Evolutionary conservation across 2,797 vertebrate genomes (phyloP), one percentile per base, ranked within the genome.

Genomic region (Typhlichthys subterraneus): DNA sequence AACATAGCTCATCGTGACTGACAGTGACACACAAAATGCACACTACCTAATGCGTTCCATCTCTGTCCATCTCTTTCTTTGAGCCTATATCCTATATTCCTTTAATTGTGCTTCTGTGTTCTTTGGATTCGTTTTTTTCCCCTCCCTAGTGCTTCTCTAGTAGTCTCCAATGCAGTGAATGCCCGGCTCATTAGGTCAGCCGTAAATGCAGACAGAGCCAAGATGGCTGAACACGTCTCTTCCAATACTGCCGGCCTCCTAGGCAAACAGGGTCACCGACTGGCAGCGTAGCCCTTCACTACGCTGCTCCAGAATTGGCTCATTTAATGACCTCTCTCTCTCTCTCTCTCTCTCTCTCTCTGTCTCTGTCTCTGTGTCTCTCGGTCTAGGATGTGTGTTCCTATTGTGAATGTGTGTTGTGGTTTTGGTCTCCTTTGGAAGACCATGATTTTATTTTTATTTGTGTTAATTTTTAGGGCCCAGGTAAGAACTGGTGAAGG

Each of bases 111-210:
- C 15, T 45, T 13, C 12, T 46, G 33, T 70, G 53, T 19, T 48
- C 51, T 62, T 29, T 12, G 6, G 15, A 33, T 33, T 33, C 1
- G 2, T n/a, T 1, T 33, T 33, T 33, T 7, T 33, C 5, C 45
- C 57, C 12, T 31, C 46, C 64, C 45, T 12, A 9, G 33, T 50
- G 3, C 42, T 42, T 61, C 47, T 50, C 17, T 57, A 23, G 47
- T 69, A 13, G 48, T 46, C 42, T 76, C 63, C 48, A 33, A 7
- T 48, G 0, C 12, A 13, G 31, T 19, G 49, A 61, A 62, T 71
- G 65, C 51, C 47, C 38, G 69, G 47, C 68, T 79, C 62, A 63
- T 85, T 79, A 73, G 57, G 59, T 48, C 57, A 57, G 73, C 3
- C 10, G 58, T 72, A 12, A 73, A 72, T 58, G 53, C 33, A 47